Base-by-base conservation (phyloP, 1,140 invertebrate species). In the Aphelenchoides avenae region DNA sequence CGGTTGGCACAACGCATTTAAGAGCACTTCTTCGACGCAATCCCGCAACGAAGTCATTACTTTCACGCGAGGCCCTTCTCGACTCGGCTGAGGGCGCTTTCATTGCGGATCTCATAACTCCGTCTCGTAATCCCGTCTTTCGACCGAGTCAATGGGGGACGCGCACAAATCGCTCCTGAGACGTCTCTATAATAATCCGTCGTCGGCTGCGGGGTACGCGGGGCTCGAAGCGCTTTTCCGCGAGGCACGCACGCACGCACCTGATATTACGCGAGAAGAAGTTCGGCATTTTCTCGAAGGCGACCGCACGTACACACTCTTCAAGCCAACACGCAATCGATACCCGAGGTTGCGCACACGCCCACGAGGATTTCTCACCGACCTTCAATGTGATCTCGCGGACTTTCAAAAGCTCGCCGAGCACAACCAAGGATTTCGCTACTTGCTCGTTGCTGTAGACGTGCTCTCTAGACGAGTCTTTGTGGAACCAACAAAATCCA, bases 301-400 rank as follows among this genome's bases (percentile, higher is more conserved):
- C 18, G 31, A 65, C 1, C 29, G 11, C 0, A 43, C 59, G 6
- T 61, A 61, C 27, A 66, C 62, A 27, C 54, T 61, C 1, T 61
- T 63, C 18, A 41, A 43, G 1, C 49, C 37, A 7, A n/a, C 34
- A 0, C 6, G 44, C 2, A 20, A 24, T n/a, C 15, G 26, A 27
- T 66, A 55, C 24, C 31, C 3, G 1, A 9, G 58, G 9, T 41
- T 34, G 2, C 15, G 18, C 30, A 54, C 53, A 4, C 11, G 52
- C 1, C 59, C 58, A 2, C n/a, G 47, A 7, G 59, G 59, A n/a
- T 65, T 49, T 33, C 9, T 57, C 18, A 64, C 61, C 22, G 61
- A 61, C 27, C 20, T 64, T 2, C 59, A 61, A 15, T 40, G 30
- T 22, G 59, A 61, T 33, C 22, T 61, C 18, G 59, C 61, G 5